Evolutionary conservation across 2,797 vertebrate genomes (phyloP), one percentile per base, ranked within the genome.

Genomic region (Manis pentadactyla): DNA sequence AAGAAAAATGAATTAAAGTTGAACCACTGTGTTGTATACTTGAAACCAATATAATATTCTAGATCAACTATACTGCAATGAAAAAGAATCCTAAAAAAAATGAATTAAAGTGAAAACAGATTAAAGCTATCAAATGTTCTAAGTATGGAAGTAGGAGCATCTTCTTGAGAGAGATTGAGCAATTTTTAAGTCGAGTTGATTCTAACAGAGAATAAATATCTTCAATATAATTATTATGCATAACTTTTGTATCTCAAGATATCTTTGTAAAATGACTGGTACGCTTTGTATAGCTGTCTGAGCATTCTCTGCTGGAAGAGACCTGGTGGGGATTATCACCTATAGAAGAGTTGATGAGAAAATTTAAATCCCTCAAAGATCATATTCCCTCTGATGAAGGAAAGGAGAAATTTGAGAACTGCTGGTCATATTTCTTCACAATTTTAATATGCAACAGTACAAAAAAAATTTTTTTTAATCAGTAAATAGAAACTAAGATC

Each of bases 381-480:
- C 79, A 68, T 27, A 91, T 59, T 90, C 46, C 18, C 18, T 74
- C 34, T 82, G 6, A 59, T 34, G 29, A 49, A 39, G n/a, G 34
- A 51, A 42, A 78, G 7, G 27, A 15, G 64, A 87, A 94, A 42
- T 73, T 23, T 37, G 75, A 79, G 39, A 81, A 71, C 17, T 19
- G 1, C 51, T 77, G 15, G 37, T 92, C 34, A 23, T 49, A 19
- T 64, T 93, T 79, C 69, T 75, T 49, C 74, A 74, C 7, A 25
- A 0, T 21, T 69, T 75, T 69, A 85, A 84, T 31, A 27, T 66
- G 17, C 19, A 83, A 92, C 8, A 64, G n/a, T 53, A 55, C 13
- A 66, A 84, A 11, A 71, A 88, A 82, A 90, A 14, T 93, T 92
- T 46, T 46, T 46, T 46, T 46, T 15, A 71, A 96, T 37, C 59